Evolutionary conservation across 92 coral and sea anemone genomes (phyloP), one percentile per base, ranked within the genome.

Genomic region (Porites lobata): DNA sequence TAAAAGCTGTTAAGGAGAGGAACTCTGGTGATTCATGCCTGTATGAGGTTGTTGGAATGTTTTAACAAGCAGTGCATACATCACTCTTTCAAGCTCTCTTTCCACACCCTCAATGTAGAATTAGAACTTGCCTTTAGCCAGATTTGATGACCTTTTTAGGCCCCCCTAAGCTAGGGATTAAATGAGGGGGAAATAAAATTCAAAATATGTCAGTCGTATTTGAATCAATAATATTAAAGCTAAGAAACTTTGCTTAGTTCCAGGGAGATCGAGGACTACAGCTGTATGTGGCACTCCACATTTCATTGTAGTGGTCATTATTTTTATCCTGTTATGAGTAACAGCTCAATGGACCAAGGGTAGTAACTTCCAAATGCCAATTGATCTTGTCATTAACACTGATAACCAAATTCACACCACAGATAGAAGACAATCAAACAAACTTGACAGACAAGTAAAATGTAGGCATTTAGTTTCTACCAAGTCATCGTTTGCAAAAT

Each of bases 81-180:
- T 50, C 79, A 57, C 80, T 73, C 61, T 62, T 65, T 50, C 87
- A 73, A 84, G 63, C 80, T 77, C 77, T 76, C 82, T 22, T 76
- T 85, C 84, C 89, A 77, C 77, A 77, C 69, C 76, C 64, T 24
- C 22, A 51, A 85, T 76, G 95, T 64, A 89, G 78, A 67, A 38
- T 38, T 38, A 71, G 89, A 92, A 95, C 99, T 96, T 96, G 98
- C 97, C 99, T 95, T 96, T 93, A 94, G 98, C 96, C 97, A 93
- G 94, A 80, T 87, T 87, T 91, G 98, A 86, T 78, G 99, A 90
- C 89, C 95, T 90, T 86, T 95, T 95, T 95, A 95, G 93, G 96
- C 99, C 98, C 99, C 99, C 99, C 93, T 94, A 92, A 94, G 99
- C 99, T 96, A 94, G 92, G 99, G 99, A 96, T 93, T 82, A 95